Base-by-base conservation (phyloP, 1,140 invertebrate genomes). In the Saccostrea glomerata region DNA sequence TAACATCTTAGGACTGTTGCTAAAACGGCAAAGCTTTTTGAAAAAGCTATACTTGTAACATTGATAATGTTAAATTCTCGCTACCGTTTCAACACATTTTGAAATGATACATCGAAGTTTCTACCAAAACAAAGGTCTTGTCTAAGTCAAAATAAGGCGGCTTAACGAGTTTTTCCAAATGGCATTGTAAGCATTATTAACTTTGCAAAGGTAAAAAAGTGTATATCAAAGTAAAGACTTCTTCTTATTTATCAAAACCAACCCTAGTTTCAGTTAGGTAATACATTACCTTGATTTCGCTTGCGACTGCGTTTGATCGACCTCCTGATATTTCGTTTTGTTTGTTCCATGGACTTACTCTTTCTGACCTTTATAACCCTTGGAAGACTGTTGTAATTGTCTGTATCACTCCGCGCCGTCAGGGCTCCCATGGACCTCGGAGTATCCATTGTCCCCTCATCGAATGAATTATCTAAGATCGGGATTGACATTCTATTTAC, bases 401-500 rank as follows among this genome's bases (percentile, higher is more conserved):
- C 70, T 25, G 70, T 30, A 30, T 73, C 70, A 73, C 23, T 30
- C 13, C 70, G 70, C 23, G 70, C n/a, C 11, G 70, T 73, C 23
- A 36, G 13, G 23, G 13, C 23, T 25, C 70, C 30, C 23, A 23
- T 36, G 23, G 70, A 73, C 7, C 70, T 73, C 4, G 70, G 70
- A 15, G 70, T 73, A 25, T 73, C 30, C 20, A 60, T 20, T 30
- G 70, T 25, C 4, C 25, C 58, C n/a, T 73, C 70, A 73, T 73
- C 23, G 25, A 30, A 73, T 73, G 12, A 25, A 73, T 73, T 23
- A 73, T 25, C 30, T 30, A 73, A 73, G 25, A 73, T 73, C 70
- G 70, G 70, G 70, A 73, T 73, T 25, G 70, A 73, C 70, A 73
- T 73, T 73, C 23, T 73, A 73, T 73, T 73, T 25, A 73, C 70